These are phyloP conservation scores for Nomada lathburiana DNA, from an alignment of 2,888 invertebrate species.

Conservation along the genomic window DNA sequence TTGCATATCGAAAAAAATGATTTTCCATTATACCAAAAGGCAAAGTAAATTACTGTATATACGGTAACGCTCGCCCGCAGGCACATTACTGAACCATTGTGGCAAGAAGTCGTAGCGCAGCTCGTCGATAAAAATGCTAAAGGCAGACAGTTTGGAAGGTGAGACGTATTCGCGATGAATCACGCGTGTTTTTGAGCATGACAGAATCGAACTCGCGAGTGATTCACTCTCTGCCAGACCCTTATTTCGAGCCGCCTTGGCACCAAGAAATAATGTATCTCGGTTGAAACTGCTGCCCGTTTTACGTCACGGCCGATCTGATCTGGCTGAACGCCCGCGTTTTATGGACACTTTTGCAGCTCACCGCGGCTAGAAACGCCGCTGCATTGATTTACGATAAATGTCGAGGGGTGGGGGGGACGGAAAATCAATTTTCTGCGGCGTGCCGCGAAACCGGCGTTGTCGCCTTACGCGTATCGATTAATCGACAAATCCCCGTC, in stretches of 20 bases:
- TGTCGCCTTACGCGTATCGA: not conserved
- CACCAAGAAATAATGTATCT: conserved; percentile 60
- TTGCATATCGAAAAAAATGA: too few relatives aligned
- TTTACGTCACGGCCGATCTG: conserved; percentile 58
- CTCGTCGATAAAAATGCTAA: conserved; percentile 48
- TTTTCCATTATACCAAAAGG: too few relatives aligned
- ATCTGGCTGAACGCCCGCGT: conserved; percentile 65
- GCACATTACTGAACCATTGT: not conserved
- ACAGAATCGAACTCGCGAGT: conserved; percentile 35
- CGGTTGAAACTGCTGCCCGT: conserved; percentile 51
- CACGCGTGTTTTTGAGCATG: conserved; percentile 32
- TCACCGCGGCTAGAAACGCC: conserved; percentile 32
- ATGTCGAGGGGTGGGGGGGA: conserved; percentile 25
- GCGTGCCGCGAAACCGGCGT: not conserved
- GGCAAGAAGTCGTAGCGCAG: not conserved
- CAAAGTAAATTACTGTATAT: not conserved
- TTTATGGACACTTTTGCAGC: conserved; percentile 63
- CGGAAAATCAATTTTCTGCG: conserved; percentile 57
- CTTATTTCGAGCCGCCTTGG: conserved; percentile 52
- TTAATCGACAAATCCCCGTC: not conserved
- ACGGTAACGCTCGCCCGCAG: not conserved
- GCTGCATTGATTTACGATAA: conserved; percentile 61
- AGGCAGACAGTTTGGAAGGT: conserved; percentile 19
- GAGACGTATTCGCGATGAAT: conserved; percentile 38
- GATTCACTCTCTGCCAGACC: conserved; percentile 44